Percentiles rank a stretch among this genome's conserved stretches.
Conservation (phyloP, 1,140 invertebrate genomes). For the Drosophila sechellia region DNA sequence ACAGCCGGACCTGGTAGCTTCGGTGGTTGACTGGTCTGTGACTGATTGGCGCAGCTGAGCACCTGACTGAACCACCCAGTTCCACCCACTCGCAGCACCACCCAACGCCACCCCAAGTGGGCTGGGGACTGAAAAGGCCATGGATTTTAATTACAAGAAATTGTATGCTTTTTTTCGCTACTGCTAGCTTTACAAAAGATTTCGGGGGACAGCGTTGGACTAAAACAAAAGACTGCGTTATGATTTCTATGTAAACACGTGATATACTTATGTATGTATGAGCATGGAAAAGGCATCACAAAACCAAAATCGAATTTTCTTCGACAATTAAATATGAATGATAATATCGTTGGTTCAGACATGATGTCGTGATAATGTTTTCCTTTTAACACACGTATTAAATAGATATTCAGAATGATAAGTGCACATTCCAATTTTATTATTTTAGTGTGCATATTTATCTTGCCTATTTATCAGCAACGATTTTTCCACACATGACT, state of each 20-base stretch:
- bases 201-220: slow-evolving; percentile 18
- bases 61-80: slow-evolving; percentile 68
- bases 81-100: background rate
- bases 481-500: no score
- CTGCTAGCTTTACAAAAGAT: slow-evolving; percentile 31
- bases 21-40: slow-evolving; percentile 77
- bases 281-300: background rate
- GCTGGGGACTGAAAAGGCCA: slow-evolving; percentile 67
- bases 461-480: no score
- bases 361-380: no score
- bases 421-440: no score
- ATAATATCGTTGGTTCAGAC: no score
- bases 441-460: no score
- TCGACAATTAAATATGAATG: background rate
- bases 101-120: slow-evolving; percentile 22
- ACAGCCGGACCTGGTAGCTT: slow-evolving; percentile 47
- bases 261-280: background rate
- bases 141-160: slow-evolving; percentile 82
- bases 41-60: slow-evolving; percentile 79
- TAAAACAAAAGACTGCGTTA: slow-evolving; percentile 50
- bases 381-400: no score
- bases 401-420: no score
- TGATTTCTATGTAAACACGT: slow-evolving; percentile 21
- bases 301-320: background rate
- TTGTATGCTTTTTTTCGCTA: slow-evolving; percentile 68